phyloP scores from a whole-genome alignment of 2,888 invertebrate genomes.

The Cephalotes varians region DNA sequence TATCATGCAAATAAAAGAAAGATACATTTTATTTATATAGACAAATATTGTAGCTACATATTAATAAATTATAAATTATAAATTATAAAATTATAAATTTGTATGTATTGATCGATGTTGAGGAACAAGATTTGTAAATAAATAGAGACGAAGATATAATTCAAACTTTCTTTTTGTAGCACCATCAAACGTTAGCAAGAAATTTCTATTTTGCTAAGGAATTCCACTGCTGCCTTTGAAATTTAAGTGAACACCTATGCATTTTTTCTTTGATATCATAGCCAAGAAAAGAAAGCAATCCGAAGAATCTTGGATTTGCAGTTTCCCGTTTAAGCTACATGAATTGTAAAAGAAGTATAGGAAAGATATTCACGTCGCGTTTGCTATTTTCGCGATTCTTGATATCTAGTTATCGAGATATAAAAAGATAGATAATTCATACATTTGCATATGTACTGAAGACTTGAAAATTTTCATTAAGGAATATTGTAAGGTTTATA shows the following conservation, averaged over 20 bases:
- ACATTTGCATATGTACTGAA: background rate
- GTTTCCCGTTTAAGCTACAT: conserved; percentile 11
- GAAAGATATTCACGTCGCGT: background rate
- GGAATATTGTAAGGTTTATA: background rate
- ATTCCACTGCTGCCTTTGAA: conserved; percentile 10
- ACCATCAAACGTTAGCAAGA: background rate
- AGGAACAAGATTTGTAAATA: background rate
- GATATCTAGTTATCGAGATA: conserved; percentile 4
- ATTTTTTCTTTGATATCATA: conserved; percentile 33
- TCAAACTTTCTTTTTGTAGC: background rate
- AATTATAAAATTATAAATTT: too few relatives aligned
- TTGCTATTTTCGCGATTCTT: background rate
- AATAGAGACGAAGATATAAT: background rate
- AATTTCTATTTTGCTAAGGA: conserved; percentile 7
- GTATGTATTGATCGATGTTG: background rate
- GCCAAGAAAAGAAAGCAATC: background rate
- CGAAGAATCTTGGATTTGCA: background rate
- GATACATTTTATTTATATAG: background rate
- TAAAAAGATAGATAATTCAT: background rate
- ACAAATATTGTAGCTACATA: background rate
- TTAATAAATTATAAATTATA: too few relatives aligned
- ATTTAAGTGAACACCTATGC: conserved; percentile 20
- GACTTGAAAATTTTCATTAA: conserved; percentile 16
- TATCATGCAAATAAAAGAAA: background rate
- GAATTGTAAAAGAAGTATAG: conserved; percentile 13